Evolutionary conservation across 2,113 vertebrate species (phyloP).

Genomic region (Epinephelus cyanopodus): DNA sequence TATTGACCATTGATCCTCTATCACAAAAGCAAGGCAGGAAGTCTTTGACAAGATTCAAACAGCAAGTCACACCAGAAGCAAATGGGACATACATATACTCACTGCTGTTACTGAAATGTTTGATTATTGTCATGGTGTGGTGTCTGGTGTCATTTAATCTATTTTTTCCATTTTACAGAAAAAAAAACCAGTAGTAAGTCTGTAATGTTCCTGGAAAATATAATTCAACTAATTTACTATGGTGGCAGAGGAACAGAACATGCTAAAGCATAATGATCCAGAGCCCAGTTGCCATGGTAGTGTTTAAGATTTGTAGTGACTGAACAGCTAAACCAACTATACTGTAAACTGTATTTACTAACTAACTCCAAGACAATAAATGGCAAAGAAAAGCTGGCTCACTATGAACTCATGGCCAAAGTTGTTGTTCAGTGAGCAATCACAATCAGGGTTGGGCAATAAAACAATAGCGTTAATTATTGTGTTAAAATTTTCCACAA

Average conservation of each 20-base stretch:
- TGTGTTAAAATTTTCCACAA: no score
- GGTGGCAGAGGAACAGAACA: background rate
- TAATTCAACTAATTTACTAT: background rate
- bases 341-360: background rate
- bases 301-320: no score
- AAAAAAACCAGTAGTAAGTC: background rate
- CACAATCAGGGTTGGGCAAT: background rate
- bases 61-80: background rate
- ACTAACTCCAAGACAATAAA: background rate
- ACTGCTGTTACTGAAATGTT: background rate
- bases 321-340: no score
- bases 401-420: background rate
- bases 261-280: no score
- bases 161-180: background rate
- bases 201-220: background rate
- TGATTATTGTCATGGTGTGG: no score
- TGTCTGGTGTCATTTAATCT: background rate
- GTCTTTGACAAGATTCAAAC: background rate
- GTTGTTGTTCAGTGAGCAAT: slow-evolving; percentile 9
- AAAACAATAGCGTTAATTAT: no score
- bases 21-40: background rate
- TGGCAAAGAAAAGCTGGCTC: background rate
- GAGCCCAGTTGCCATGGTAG: no score
- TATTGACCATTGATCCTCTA: background rate
- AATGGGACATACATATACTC: no score